Base-by-base conservation (phyloP, 2,888 invertebrate genomes). In the Spodoptera picta region DNA sequence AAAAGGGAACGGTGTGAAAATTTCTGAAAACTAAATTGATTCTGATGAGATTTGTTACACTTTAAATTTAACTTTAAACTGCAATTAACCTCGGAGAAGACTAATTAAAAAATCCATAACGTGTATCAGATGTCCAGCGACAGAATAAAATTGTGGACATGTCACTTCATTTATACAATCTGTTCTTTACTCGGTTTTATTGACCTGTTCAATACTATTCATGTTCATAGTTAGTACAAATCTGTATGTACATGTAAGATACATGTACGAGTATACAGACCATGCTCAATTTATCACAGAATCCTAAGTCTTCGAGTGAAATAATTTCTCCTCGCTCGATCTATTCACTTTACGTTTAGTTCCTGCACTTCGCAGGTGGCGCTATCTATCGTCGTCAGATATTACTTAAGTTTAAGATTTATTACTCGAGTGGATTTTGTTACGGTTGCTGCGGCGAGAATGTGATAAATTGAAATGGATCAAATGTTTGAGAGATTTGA, bases 351-450 rank as follows among this genome's bases (percentile, higher is more conserved):
- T 57, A 50, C 63, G 56, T 59, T 69, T 69, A 74, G 69, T 71
- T 69, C 69, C 42, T 49, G 45, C 57, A 64, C 69, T 54, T 60
- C 45, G 44, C 74, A 64, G 71, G 74, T 74, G 69, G 63, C 48
- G 70, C 64, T 69, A 71, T 69, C 75, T 72, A 74, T 69, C 59
- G 70, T 69, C 64, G 59, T 69, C 52, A 56, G 71, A 64, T 72
- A 74, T 72, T 72, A 72, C 75, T 58, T 56, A 74, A 72, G 75
- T 72, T 72, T 74, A 63, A 72, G 71, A 72, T 69, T 72, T 72
- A 72, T 72, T 60, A 64, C 69, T 57, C 43, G 58, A 72, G 64
- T 62, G 57, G 69, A 62, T 70, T 70, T 73, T 64, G 53, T 63
- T 69, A 27, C 52, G 49, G 64, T 59, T 62, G 62, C 56, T 58